Conservation (phyloP, 2,113 vertebrate genomes). For the Halichoerus grypus region DNA sequence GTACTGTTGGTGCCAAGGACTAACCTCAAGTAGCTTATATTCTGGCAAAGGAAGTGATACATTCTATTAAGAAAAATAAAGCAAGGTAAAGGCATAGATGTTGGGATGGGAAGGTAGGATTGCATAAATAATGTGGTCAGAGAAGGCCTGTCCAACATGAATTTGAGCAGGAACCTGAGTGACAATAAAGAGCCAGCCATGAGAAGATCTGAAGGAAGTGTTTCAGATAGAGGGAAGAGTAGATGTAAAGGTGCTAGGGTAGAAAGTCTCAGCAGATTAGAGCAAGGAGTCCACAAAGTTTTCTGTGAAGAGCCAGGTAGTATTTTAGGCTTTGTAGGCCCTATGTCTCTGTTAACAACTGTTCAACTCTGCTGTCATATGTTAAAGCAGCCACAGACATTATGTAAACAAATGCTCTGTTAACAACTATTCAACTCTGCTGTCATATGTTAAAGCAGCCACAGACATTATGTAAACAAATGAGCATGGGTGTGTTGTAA, state of each 20-base stretch:
- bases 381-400: neutral
- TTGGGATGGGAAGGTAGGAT: neutral
- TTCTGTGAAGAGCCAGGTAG: neutral
- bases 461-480: neutral
- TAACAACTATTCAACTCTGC: neutral
- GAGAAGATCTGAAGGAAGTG: neutral
- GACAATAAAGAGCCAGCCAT: neutral
- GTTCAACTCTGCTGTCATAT: neutral
- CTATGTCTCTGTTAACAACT: neutral
- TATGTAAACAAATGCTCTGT: neutral
- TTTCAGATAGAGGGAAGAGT: neutral
- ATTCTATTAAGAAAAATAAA: constrained; percentile 30
- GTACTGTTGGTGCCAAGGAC: neutral
- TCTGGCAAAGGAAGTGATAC: neutral
- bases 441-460: neutral
- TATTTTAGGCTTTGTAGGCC: neutral
- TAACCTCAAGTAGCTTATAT: neutral
- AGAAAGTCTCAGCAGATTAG: neutral
- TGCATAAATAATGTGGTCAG: neutral
- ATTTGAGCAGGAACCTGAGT: neutral
- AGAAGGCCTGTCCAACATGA: neutral
- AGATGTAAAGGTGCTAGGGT: neutral
- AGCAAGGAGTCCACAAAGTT: neutral
- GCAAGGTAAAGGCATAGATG: neutral
- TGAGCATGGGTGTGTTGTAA: neutral